These are phyloP conservation scores for Gastracanthus pulcherrimus DNA, from an alignment of 2,888 invertebrate species.

Conservation along the genomic window DNA sequence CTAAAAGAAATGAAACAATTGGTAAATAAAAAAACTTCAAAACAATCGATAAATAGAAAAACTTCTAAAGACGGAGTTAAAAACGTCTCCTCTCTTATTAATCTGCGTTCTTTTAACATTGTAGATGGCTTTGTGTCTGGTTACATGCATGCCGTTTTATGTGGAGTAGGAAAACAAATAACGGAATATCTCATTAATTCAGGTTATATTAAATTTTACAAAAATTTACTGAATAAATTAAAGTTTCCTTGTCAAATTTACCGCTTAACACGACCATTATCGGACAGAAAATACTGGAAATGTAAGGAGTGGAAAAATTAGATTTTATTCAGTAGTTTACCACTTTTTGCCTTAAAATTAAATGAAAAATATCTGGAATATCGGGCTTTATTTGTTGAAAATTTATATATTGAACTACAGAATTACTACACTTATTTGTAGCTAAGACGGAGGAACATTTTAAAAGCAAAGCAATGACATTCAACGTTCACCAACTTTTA, in stretches of 20 bases:
- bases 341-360: not conserved
- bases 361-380: too few species aligned
- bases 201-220: not conserved
- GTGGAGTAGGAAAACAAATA: not conserved
- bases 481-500: not conserved
- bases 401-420: not conserved
- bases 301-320: not conserved
- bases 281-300: too few species aligned
- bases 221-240: conserved; percentile 3
- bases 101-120: conserved; percentile 33
- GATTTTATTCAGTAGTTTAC: not conserved
- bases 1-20: too few species aligned
- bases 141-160: conserved; percentile 7
- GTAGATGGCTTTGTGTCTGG: conserved; percentile 28
- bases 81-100: conserved; percentile 24
- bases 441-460: not conserved
- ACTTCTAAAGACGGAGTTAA: too few species aligned
- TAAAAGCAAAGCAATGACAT: not conserved
- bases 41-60: too few species aligned
- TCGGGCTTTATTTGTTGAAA: too few species aligned
- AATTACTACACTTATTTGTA: not conserved
- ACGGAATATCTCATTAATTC: not conserved
- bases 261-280: conserved; percentile 41
- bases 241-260: conserved; percentile 41
- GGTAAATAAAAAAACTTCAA: too few species aligned